Evolutionary conservation across 2,113 vertebrate species (phyloP).

Genomic region (Sclerurus mexicanus): DNA sequence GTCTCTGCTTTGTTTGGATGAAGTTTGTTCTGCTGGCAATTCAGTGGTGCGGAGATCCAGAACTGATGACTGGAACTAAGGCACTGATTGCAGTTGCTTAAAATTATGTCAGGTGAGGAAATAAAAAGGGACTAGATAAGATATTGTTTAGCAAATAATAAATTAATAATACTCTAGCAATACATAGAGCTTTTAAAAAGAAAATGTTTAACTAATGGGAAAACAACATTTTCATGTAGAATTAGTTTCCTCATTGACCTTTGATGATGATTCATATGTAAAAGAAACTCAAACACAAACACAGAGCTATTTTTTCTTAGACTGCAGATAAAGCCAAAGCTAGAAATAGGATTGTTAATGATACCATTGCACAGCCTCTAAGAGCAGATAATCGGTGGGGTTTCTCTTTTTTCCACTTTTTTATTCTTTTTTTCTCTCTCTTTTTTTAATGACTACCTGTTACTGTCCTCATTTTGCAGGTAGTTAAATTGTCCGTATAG

Average conservation of each 20-base stretch:
- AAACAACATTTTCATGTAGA: background rate
- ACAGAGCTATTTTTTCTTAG: background rate
- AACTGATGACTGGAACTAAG: background rate
- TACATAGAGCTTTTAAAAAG: background rate
- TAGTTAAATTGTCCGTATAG: background rate
- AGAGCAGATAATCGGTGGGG: background rate
- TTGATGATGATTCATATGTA: background rate
- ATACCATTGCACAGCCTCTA: background rate
- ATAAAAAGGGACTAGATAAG: background rate
- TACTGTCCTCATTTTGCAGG: background rate
- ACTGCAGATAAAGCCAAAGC: background rate
- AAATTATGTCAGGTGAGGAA: background rate
- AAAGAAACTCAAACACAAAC: constrained; percentile 6
- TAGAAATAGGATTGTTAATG: background rate
- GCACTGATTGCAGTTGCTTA: background rate
- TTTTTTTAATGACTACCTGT: background rate
- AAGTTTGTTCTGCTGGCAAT: background rate
- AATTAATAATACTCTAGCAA: background rate
- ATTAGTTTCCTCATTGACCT: constrained; percentile 23
- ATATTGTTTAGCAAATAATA: background rate
- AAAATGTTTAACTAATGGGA: constrained; percentile 14
- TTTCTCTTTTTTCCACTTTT: background rate
- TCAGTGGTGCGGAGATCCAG: background rate
- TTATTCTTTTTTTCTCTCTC: fast-evolving
- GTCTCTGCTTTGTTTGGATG: background rate